These are phyloP conservation scores for Leptinotarsa rubiginosa DNA, from an alignment of 2,888 invertebrate genomes.

Conservation along the genomic window DNA sequence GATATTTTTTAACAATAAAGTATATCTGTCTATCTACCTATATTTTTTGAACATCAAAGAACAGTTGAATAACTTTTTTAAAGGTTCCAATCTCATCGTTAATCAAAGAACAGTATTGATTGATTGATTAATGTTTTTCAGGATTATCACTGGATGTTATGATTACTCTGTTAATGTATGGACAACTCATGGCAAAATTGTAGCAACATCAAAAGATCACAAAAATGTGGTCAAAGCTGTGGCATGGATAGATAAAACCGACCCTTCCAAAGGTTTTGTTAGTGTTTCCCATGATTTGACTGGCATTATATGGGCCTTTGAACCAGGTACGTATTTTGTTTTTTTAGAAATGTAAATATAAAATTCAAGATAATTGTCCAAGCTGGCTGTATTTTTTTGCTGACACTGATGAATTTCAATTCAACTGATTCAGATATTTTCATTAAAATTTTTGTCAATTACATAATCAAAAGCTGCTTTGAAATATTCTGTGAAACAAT, in stretches of 20 bases:
- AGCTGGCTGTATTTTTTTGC: conserved; percentile 58
- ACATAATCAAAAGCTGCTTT: too few species aligned
- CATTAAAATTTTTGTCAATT: too few species aligned
- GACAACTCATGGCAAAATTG: conserved; percentile 86
- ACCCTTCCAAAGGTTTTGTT: conserved; percentile 66
- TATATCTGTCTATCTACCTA: too few species aligned
- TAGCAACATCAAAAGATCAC: conserved; percentile 87
- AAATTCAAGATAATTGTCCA: not conserved
- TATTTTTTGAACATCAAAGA: too few species aligned
- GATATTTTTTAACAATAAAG: too few species aligned
- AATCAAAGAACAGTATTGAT: conserved; percentile 7
- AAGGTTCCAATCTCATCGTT: too few species aligned
- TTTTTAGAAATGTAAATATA: not conserved
- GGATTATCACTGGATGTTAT: conserved; percentile 93
- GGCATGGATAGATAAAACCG: conserved; percentile 82
- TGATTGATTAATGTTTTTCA: conserved; percentile 61
- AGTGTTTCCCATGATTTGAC: conserved; percentile 94
- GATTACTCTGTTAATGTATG: conserved; percentile 93
- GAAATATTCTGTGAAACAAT: too few species aligned
- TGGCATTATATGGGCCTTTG: conserved; percentile 72
- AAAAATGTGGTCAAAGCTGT: conserved; percentile 89
- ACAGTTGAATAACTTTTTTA: too few species aligned
- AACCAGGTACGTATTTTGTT: conserved; percentile 36
- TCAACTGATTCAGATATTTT: too few species aligned
- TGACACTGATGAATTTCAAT: too few species aligned